Conservation (phyloP, 1,140 invertebrate genomes). For the Heliconius eleuchia region DNA sequence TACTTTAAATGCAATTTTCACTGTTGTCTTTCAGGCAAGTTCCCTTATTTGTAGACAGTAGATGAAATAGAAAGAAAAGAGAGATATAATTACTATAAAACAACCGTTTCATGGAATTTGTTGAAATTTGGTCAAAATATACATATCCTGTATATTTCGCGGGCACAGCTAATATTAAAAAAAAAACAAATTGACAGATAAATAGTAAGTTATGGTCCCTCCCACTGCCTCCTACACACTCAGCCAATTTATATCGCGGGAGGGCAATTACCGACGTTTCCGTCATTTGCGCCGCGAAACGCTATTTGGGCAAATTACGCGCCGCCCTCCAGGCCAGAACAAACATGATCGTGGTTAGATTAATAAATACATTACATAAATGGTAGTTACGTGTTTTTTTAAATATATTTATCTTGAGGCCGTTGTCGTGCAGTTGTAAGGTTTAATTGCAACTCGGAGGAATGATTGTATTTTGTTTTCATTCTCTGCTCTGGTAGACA, state of each 20-base stretch:
- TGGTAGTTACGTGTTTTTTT: not conserved
- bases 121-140: not conserved
- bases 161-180: not conserved
- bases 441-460: too few relatives aligned
- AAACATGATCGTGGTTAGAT: slow-evolving; percentile 7
- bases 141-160: not conserved
- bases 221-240: slow-evolving; percentile 63
- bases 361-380: not conserved
- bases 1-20: too few relatives aligned
- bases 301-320: slow-evolving; percentile 67
- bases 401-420: not conserved
- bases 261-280: slow-evolving; percentile 66
- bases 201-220: slow-evolving; percentile 48
- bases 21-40: too few relatives aligned
- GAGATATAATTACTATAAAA: too few relatives aligned
- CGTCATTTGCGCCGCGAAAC: slow-evolving; percentile 63
- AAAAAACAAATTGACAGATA: not conserved
- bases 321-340: slow-evolving; percentile 44
- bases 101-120: not conserved
- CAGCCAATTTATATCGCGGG: slow-evolving; percentile 70
- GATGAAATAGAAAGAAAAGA: too few relatives aligned
- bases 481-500: too few relatives aligned
- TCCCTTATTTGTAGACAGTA: too few relatives aligned
- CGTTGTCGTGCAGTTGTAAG: too few relatives aligned
- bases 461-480: too few relatives aligned